A percentile compares a stretch with the other conserved stretches of the same genome.
phyloP scores from a whole-genome alignment of 2,113 vertebrate genomes.

The Gasterosteus nipponicus region DNA sequence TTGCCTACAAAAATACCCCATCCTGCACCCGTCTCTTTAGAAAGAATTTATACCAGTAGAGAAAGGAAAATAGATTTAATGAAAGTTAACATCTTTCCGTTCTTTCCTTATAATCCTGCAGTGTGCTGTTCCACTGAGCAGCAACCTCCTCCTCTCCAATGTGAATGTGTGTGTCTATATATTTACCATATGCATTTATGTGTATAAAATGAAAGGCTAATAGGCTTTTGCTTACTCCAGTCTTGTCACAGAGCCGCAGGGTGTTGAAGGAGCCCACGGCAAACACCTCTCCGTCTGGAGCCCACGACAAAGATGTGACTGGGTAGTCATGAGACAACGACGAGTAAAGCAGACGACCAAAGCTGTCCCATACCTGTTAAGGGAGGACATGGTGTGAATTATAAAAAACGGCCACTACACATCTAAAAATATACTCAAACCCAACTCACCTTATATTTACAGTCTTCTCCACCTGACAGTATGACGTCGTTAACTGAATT shows the following conservation, averaged over 20 bases:
- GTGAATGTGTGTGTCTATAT: not conserved
- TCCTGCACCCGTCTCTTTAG: not conserved
- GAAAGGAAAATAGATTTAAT: not conserved
- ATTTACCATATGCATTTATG: not conserved
- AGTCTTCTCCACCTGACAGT: constrained; percentile 95
- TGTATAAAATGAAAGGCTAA: not conserved
- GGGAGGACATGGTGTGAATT: constrained; percentile 13
- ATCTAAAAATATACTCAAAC: not conserved
- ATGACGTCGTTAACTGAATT: constrained; percentile 95
- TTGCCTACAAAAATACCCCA: not conserved
- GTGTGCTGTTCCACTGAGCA: not conserved
- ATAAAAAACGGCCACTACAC: not conserved
- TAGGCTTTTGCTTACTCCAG: constrained; percentile 86
- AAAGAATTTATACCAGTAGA: not conserved
- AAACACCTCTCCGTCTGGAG: constrained; percentile 93
- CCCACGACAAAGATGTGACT: constrained; percentile 92
- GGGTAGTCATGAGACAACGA: constrained; percentile 90
- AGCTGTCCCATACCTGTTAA: constrained; percentile 95
- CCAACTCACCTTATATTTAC: constrained; percentile 92
- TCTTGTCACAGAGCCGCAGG: constrained; percentile 94
- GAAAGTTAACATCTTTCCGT: not conserved
- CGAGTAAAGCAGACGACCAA: constrained; percentile 85
- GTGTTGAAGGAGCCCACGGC: constrained; percentile 96
- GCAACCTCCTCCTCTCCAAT: not conserved
- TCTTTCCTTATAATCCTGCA: not conserved